Conservation (phyloP, 2,888 invertebrate species). For the Pterostichus madidus region DNA sequence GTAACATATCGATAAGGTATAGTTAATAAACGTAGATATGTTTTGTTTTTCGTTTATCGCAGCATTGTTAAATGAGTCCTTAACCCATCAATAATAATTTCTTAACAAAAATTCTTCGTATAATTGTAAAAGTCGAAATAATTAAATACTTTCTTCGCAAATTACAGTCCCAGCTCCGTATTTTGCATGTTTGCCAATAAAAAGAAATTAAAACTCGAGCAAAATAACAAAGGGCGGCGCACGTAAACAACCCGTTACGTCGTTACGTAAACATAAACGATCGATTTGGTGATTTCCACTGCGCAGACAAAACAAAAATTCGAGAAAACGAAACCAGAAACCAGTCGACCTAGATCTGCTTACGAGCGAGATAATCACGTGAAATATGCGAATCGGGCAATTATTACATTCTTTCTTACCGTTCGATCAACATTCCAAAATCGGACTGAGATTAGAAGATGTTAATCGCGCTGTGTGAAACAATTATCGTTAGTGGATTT, state of each 20-base stretch:
- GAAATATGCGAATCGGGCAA: conserved; percentile 20
- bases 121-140: not conserved
- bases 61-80: no score
- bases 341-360: conserved; percentile 40
- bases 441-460: not conserved
- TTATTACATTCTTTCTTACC: conserved; percentile 6
- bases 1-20: no score
- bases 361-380: not conserved
- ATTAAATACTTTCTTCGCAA: not conserved
- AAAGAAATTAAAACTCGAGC: conserved; percentile 15
- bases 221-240: not conserved
- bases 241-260: conserved; percentile 1
- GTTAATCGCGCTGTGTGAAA: not conserved
- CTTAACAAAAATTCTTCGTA: no score
- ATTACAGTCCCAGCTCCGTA: not conserved
- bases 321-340: conserved; percentile 16
- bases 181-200: not conserved
- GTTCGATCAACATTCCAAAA: not conserved
- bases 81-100: no score
- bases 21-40: no score
- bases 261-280: conserved; percentile 8
- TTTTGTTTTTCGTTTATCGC: no score
- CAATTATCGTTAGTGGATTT: not conserved
- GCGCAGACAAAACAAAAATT: conserved; percentile 43
- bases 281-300: conserved; percentile 27